Base-by-base conservation (phyloP, 2,797 vertebrate species). In the Phataginus tricuspis region DNA sequence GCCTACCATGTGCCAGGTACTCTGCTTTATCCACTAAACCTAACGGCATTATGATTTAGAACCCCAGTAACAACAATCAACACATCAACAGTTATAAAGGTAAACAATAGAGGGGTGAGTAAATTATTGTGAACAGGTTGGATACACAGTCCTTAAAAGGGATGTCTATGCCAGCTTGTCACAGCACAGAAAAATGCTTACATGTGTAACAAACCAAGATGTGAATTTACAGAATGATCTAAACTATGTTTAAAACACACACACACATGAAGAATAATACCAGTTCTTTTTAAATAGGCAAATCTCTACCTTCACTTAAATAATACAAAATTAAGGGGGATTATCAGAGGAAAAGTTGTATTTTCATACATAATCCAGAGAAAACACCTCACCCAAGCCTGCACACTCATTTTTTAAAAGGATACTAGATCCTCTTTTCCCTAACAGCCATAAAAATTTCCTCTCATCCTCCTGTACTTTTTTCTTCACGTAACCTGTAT, bases 11-110 rank as follows among this genome's bases (percentile, higher is more conserved):
- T 80, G 45, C 27, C 49, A 87, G 59, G 39, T 49, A 80, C 21
- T 86, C 80, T 55, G 9, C 5, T 80, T 85, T 77, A 64, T 15
- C 34, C 42, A 68, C 18, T 23, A 79, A 75, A 27, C 11, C 53
- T 68, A 12, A 88, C 72, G 57, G 29, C 45, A 71, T 85, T 77
- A 59, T 79, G 21, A 74, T 79, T 90, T 93, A 95, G 87, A 72
- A 42, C 25, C 57, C 75, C 4, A 77, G 19, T 68, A 68, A 59
- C 55, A 78, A 63, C 29, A 55, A 74, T 66, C 59, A 74, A 37
- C 37, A 64, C 25, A 87, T 85, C 64, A 69, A 53, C 15, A 89
- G 79, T 16, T 4, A 64, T 82, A 49, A 87, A 74, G 31, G 37
- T 66, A 61, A 75, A 82, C 39, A 84, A 82, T 3, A 64, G 31